Evolutionary conservation across 1,140 invertebrate species (phyloP), one percentile per base, ranked within the genome.

Genomic region (Neodiprion pinetum): DNA sequence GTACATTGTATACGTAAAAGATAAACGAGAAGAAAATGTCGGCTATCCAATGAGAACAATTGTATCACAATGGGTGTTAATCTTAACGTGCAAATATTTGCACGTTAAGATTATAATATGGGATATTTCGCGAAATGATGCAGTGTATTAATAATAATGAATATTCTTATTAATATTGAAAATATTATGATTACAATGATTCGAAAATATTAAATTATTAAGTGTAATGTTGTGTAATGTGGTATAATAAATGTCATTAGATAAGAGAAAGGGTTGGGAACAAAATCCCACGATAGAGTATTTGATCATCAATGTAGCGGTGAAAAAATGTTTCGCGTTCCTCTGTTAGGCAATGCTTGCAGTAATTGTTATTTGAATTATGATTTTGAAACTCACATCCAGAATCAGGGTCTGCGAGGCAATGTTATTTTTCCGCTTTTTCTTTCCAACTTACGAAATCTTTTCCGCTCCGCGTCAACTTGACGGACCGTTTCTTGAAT

Each of bases 191-290:
- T 69, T n/a, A 69, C 48, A 71, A 53, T 72, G n/a, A 72, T 72
- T 9, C 9, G 21, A 49, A 11, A 80, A 87, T 81, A 85, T 88
- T 85, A 86, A 87, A 87, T 87, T 86, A 87, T 86, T 87, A 85
- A 83, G 82, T 88, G 85, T 88, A 86, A 14, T 61, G 80, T 85
- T 83, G 83, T 87, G 83, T 88, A 88, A 85, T 86, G 83, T 85
- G 83, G 80, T 88, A 84, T 87, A 87, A 87, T 88, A 87, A 88
- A 88, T 87, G 86, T 88, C 84, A 87, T 87, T 87, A 88, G 85
- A 82, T 87, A 82, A 40, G 28, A 40, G 28, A 40, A 40, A 40
- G 28, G 28, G 28, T 40, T 40, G 5, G 28, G 28, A 40, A 40
- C 28, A 40, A 40, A 40, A 40, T 40, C 28, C 28, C 28, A 40